A percentile compares a stretch with the other conserved stretches of the same genome.
Evolutionary conservation across 2,797 vertebrate genomes (phyloP).

Genomic region (Heteromormyrus szaboi): DNA sequence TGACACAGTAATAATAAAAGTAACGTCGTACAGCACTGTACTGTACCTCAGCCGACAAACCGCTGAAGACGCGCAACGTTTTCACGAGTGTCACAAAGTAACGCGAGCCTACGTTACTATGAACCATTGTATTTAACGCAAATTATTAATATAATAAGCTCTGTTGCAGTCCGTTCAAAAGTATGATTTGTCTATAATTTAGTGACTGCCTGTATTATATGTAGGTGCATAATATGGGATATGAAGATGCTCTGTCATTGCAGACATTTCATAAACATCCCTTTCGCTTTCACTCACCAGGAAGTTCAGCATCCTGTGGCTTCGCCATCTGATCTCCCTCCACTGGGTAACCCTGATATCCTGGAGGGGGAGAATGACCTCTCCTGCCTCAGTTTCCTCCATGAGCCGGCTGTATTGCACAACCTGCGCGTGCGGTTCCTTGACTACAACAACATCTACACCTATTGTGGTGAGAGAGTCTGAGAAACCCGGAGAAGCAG

Average conservation of each 20-base stretch:
- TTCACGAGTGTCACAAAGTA: background rate
- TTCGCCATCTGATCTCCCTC: slow-evolving; percentile 55
- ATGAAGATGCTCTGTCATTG: background rate
- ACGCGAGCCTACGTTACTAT: background rate
- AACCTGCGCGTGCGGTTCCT: slow-evolving; percentile 67
- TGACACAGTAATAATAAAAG: background rate
- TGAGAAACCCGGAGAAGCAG: background rate
- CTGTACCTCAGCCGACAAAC: background rate
- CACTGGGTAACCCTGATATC: slow-evolving; percentile 68
- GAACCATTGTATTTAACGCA: background rate
- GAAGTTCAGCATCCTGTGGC: slow-evolving; percentile 41
- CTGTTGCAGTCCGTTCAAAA: background rate
- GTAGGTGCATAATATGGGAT: background rate
- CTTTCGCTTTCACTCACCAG: slow-evolving; percentile 31
- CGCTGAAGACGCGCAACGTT: background rate
- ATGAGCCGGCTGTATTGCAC: slow-evolving; percentile 68
- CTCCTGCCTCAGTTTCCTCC: slow-evolving; percentile 71
- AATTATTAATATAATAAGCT: background rate
- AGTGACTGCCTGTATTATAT: background rate
- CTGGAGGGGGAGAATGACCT: slow-evolving; percentile 66
- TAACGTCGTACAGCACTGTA: background rate
- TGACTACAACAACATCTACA: slow-evolving; percentile 70
- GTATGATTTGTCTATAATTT: background rate
- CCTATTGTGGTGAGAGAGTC: slow-evolving; percentile 62
- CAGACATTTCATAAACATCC: background rate